Evolutionary conservation across 2,797 vertebrate genomes (phyloP).

Genomic region (Pantherophis vulpinus): DNA sequence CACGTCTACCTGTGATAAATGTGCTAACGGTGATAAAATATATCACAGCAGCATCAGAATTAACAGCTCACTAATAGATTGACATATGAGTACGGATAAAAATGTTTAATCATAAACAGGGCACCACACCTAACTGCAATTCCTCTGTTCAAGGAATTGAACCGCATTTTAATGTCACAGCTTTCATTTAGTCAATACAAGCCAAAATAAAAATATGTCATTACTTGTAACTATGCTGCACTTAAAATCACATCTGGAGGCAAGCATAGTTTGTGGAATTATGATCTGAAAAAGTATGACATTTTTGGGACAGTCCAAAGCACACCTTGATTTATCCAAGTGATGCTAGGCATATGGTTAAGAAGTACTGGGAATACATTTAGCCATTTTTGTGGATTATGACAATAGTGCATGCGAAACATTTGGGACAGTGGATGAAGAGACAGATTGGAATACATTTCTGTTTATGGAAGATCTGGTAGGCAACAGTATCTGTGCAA

Average conservation of each 20-base stretch:
- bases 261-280: neutral
- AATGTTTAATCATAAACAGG: constrained; percentile 81
- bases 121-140: constrained; percentile 69
- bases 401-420: neutral
- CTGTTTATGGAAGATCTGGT: neutral
- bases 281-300: constrained; percentile 37
- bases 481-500: neutral
- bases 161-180: constrained; percentile 40
- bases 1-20: constrained; percentile 89
- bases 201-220: constrained; percentile 21
- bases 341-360: constrained; percentile 33
- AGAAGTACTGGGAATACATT: neutral
- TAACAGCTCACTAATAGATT: constrained; percentile 81
- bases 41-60: constrained; percentile 86
- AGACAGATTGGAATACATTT: neutral
- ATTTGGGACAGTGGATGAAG: neutral
- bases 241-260: constrained; percentile 44
- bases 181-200: constrained; percentile 40
- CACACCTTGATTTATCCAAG: constrained; percentile 16
- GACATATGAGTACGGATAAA: constrained; percentile 81
- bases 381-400: neutral
- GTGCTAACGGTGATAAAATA: constrained; percentile 81
- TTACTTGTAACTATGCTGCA: constrained; percentile 12
- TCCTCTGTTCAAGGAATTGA: constrained; percentile 54
- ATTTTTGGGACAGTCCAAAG: constrained; percentile 27